These are phyloP conservation scores for Pseudochirops cupreus DNA, from an alignment of 2,797 vertebrate genomes.

Conservation along the genomic window DNA sequence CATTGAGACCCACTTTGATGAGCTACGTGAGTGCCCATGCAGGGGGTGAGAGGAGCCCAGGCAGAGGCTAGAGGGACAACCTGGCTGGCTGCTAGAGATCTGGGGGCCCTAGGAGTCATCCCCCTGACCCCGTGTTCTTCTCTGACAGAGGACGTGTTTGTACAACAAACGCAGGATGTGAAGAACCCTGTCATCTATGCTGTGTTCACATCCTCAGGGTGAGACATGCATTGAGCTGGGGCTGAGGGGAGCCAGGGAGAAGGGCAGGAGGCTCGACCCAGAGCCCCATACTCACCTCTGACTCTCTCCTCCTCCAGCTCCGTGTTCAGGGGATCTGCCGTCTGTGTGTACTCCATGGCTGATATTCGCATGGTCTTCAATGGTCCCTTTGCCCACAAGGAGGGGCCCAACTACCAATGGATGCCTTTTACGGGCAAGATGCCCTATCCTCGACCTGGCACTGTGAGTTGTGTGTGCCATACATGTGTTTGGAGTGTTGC, in stretches of 20 bases:
- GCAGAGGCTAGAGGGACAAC: background rate
- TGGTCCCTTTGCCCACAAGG: constrained; percentile 98
- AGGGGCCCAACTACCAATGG: constrained; percentile 99
- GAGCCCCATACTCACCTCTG: background rate
- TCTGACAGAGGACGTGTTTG: constrained; percentile 95
- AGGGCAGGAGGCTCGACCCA: background rate
- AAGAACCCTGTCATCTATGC: constrained; percentile 99
- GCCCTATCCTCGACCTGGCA: constrained; percentile 97
- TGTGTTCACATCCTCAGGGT: constrained; percentile 98
- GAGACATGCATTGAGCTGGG: constrained; percentile 66
- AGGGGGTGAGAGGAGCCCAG: background rate
- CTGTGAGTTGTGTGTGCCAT: constrained; percentile 86
- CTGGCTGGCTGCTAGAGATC: background rate
- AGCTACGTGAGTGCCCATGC: constrained; percentile 92
- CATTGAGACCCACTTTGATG: constrained; percentile 98
- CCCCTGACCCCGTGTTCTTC: constrained; percentile 61
- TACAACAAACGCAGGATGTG: constrained; percentile 97
- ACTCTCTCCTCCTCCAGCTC: constrained; percentile 86
- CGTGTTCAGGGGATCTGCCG: constrained; percentile 97
- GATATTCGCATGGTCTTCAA: constrained; percentile 99
- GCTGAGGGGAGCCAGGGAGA: background rate
- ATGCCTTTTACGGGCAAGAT: constrained; percentile 98
- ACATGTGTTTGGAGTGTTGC: background rate
- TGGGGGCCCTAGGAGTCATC: background rate
- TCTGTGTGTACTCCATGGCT: constrained; percentile 99